Evolutionary conservation across 2,797 vertebrate genomes (phyloP).

Genomic region (Distichodus sexfasciatus): DNA sequence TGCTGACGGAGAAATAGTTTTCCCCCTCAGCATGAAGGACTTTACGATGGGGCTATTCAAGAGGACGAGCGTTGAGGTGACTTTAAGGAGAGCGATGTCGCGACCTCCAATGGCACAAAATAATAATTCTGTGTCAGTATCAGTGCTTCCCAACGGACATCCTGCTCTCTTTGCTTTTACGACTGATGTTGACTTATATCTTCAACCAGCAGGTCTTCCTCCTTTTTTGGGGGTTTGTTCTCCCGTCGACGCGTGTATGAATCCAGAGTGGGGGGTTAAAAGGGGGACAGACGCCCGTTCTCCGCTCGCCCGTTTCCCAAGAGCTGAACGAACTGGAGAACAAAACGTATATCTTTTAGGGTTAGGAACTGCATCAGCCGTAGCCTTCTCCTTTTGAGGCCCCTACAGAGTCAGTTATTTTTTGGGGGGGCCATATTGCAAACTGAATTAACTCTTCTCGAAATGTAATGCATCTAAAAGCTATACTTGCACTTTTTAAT

Average conservation of each 20-base stretch:
- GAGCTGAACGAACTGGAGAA: constrained; percentile 59
- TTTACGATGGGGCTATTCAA: constrained; percentile 50
- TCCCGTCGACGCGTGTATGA: constrained; percentile 53
- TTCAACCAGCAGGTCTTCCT: constrained; percentile 68
- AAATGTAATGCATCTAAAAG: constrained; percentile 77
- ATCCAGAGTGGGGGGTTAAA: constrained; percentile 58
- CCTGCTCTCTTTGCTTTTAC: constrained; percentile 63
- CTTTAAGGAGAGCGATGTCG: constrained; percentile 63
- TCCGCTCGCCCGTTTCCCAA: constrained; percentile 54
- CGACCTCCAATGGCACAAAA: constrained; percentile 62
- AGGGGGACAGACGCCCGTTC: constrained; percentile 55
- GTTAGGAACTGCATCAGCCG: constrained; percentile 76
- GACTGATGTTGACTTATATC: constrained; percentile 64
- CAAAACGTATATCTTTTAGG: constrained; percentile 72
- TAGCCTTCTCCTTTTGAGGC: constrained; percentile 65
- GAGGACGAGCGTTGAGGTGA: constrained; percentile 22
- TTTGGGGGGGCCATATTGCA: constrained; percentile 64
- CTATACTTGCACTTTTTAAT: constrained; percentile 82
- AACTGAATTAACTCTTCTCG: constrained; percentile 66
- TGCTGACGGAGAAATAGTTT: constrained; percentile 68
- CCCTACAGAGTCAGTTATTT: constrained; percentile 70
- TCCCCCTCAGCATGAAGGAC: constrained; percentile 68
- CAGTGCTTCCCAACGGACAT: constrained; percentile 74
- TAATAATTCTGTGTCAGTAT: constrained; percentile 77
- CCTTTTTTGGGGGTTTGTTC: constrained; percentile 47